Base-by-base conservation (phyloP, 23 tunicate genomes). In the Phallusia fumigata region DNA sequence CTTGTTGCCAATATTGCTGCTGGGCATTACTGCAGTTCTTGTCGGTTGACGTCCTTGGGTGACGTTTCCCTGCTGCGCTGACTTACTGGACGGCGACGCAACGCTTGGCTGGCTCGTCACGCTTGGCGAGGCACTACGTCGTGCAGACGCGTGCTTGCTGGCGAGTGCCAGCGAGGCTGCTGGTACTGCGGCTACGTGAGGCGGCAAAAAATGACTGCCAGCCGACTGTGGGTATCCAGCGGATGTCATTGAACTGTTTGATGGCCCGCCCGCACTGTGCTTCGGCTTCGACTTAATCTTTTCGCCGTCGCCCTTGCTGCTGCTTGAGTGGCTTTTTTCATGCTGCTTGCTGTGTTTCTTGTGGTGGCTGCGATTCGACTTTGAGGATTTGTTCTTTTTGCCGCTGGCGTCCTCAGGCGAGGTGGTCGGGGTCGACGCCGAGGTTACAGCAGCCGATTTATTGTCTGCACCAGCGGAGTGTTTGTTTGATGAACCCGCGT, bases 381-480 rank as follows among this genome's bases (percentile, higher is more conserved):
- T 79, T 15, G 83, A 79, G 35, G 83, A 79, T 31, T 79, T 79
- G 33, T 53, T 79, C 31, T 79, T 79, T 19, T 74, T 74, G 34
- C 83, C 73, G 21, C 73, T 52, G n/a, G n/a, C 83, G 31, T 79
- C 83, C 11, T 79, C 83, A 3, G 83, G 83, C 36, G 83, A 77
- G 80, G 47, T 77, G 2, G 53, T 10, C 26, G 81, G 31, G 30
- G 45, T 28, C 81, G 58, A 22, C 10, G 81, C 16, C 53, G 53
- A 19, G 81, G 36, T 65, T 28, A 65, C 74, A 34, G 77, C 36
- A 6, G 35, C 3, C 15, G 77, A 21, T 74, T 74, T 74, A 31
- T 12, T 15, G 22, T 74, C 77, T 32, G 77, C 77, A 33, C 31
- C 34, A 31, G 34, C 5, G 6, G 77, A 21, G 34, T 74, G 40